These are phyloP conservation scores for Cariama cristata DNA, from an alignment of 2,113 vertebrate species.

Conservation along the genomic window DNA sequence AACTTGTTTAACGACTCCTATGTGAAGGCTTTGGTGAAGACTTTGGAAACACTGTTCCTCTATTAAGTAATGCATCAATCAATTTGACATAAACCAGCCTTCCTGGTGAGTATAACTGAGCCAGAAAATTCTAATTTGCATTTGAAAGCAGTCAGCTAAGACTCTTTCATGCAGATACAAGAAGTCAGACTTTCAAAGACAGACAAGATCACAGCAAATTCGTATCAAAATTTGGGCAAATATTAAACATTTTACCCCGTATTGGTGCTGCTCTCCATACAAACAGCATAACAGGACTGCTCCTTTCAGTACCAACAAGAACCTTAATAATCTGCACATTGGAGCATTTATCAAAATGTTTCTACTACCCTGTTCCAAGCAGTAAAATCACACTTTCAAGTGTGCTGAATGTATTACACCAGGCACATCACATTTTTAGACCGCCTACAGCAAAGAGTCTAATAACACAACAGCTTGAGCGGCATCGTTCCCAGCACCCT, in stretches of 20 bases:
- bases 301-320: constrained; percentile 4
- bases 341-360: constrained; percentile 49
- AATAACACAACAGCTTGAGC: constrained; percentile 16
- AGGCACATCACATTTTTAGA: background rate
- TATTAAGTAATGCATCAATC: background rate
- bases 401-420: background rate
- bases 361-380: constrained; percentile 21
- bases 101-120: background rate
- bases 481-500: background rate
- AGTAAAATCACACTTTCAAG: constrained; percentile 38
- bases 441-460: constrained; percentile 12
- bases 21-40: background rate
- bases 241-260: background rate
- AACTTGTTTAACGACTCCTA: background rate
- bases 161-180: background rate
- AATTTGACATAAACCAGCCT: background rate
- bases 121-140: background rate
- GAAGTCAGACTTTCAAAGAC: background rate
- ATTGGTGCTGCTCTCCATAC: background rate
- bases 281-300: background rate
- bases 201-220: background rate
- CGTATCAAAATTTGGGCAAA: background rate
- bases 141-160: background rate
- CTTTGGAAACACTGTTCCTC: background rate
- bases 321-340: background rate